Conservation (phyloP, 2,113 vertebrate species). For the Podocnemis expansa region DNA sequence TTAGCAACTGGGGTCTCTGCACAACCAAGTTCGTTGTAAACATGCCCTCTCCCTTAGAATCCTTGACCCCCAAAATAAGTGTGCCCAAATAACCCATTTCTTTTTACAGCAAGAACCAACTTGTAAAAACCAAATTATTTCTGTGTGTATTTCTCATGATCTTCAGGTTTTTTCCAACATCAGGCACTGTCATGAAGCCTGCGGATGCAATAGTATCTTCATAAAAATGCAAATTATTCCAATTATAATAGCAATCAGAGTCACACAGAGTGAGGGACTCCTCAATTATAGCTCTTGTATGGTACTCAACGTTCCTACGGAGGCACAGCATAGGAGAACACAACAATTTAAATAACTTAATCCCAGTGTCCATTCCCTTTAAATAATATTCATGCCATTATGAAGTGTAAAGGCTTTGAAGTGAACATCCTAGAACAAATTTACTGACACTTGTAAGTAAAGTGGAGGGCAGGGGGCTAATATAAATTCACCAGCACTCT, state of each 20-base stretch:
- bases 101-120: neutral
- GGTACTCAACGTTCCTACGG: constrained; percentile 28
- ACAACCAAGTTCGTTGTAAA: neutral
- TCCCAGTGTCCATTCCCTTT: constrained; percentile 3
- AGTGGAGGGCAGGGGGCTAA: neutral
- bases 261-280: constrained; percentile 38
- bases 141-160: constrained; percentile 30
- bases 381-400: too few relatives aligned
- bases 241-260: constrained; percentile 53
- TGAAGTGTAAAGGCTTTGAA: neutral
- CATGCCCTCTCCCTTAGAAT: neutral
- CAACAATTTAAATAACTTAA: constrained; percentile 29
- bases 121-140: constrained; percentile 52
- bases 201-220: constrained; percentile 48
- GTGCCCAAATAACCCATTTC: neutral
- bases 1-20: neutral
- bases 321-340: constrained; percentile 31
- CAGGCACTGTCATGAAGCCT: constrained; percentile 25
- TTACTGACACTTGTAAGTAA: neutral
- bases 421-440: neutral
- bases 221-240: constrained; percentile 60
- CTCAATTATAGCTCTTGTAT: constrained; percentile 37
- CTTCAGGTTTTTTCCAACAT: constrained; percentile 21
- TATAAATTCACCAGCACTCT: neutral
- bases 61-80: neutral